These are phyloP conservation scores for Ashinkailepas kermadecensis DNA, from an alignment of 2,888 invertebrate genomes.

Conservation along the genomic window DNA sequence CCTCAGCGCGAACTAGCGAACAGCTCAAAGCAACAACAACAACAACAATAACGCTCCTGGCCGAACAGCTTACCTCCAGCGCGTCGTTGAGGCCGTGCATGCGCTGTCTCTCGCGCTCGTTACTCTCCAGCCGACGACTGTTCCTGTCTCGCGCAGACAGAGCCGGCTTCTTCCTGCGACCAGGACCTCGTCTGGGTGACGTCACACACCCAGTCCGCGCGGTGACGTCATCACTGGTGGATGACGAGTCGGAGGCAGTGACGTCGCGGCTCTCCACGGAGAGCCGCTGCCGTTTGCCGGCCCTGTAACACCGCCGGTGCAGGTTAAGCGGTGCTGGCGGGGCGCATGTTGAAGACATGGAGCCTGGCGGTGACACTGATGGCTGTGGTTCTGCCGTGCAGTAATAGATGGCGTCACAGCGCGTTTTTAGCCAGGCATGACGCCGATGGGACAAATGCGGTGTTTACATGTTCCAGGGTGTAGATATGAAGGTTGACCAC, in stretches of 20 bases:
- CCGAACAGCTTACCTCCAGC: conserved; percentile 58
- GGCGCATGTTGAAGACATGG: too few relatives aligned
- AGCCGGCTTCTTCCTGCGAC: not conserved
- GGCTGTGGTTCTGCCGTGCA: too few relatives aligned
- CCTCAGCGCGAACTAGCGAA: too few relatives aligned
- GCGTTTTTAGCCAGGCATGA: too few relatives aligned
- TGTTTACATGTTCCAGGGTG: too few relatives aligned
- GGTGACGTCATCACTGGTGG: conserved; percentile 15
- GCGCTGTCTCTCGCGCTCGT: conserved; percentile 81
- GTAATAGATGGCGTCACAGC: too few relatives aligned
- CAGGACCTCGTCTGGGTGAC: not conserved
- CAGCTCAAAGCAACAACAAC: too few relatives aligned
- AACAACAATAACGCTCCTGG: too few relatives aligned
- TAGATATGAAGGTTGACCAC: too few relatives aligned
- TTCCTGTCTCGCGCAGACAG: not conserved
- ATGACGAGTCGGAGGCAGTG: conserved; percentile 1
- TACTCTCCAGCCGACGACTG: conserved; percentile 75
- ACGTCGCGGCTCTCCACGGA: not conserved
- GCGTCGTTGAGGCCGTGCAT: conserved; percentile 90
- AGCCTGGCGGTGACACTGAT: too few relatives aligned
- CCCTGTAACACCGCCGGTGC: not conserved
- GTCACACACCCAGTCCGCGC: not conserved
- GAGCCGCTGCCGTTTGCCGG: not conserved
- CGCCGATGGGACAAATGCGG: too few relatives aligned
- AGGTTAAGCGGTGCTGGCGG: not conserved